Percentiles rank a stretch among this genome's conserved stretches.
These are phyloP conservation scores for Drosophila parabipectinata DNA, from an alignment of 1,140 invertebrate species.

Conservation along the genomic window DNA sequence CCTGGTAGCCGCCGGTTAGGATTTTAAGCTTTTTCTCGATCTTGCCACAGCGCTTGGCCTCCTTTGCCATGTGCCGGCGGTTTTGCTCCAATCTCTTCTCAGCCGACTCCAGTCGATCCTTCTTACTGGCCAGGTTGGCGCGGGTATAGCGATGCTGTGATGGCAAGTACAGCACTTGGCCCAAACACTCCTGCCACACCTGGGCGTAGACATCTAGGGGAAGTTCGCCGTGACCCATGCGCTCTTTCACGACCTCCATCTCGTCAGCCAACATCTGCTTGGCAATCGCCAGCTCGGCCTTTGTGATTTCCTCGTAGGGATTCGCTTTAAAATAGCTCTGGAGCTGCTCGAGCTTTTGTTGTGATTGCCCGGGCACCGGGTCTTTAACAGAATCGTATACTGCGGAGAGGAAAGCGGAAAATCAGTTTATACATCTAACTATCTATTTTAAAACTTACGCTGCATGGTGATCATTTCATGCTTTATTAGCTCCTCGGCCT, in stretches of 20 bases:
- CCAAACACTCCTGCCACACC: constrained; percentile 98
- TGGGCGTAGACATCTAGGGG: constrained; percentile 95
- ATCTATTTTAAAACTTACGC: constrained; percentile 69
- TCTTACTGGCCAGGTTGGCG: constrained; percentile 97
- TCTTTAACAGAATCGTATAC: constrained; percentile 93
- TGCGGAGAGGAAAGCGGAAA: background rate
- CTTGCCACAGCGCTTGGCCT: constrained; percentile 98
- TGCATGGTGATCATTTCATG: constrained; percentile 98
- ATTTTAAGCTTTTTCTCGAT: constrained; percentile 99
- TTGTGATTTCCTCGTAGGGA: constrained; percentile 90
- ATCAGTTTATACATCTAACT: background rate
- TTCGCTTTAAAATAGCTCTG: constrained; percentile 92
- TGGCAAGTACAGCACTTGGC: constrained; percentile 94
- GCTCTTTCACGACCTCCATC: constrained; percentile 95
- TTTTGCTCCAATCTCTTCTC: constrained; percentile 97
- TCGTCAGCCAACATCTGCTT: constrained; percentile 90
- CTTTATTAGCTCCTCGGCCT: constrained; percentile 98
- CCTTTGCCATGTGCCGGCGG: constrained; percentile 95
- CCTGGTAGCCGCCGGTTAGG: constrained; percentile 95
- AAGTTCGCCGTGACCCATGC: constrained; percentile 97
- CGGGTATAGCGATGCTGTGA: constrained; percentile 96
- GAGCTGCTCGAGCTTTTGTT: constrained; percentile 83
- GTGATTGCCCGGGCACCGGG: constrained; percentile 85
- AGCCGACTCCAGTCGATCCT: constrained; percentile 96
- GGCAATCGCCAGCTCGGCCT: constrained; percentile 90